Percentiles rank a stretch among this genome's conserved stretches.
Evolutionary conservation across 2,797 vertebrate species (phyloP).

Genomic region (Sebastes vulpes): DNA sequence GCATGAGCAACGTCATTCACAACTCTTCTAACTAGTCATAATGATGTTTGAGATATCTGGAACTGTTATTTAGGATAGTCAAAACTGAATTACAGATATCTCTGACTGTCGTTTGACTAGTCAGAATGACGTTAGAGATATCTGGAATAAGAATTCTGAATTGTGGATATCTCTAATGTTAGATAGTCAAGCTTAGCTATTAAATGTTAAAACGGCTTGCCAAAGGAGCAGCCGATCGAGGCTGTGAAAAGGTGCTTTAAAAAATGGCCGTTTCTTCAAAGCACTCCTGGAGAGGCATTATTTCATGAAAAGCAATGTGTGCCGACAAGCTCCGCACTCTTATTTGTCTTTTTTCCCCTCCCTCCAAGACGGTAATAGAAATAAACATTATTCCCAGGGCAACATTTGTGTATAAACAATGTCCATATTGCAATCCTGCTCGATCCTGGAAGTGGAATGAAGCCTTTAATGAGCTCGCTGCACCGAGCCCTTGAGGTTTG

Average conservation of each 20-base stretch:
- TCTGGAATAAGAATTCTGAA: too few species aligned
- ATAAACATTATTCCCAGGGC: conserved; percentile 85
- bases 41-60: conserved; percentile 20
- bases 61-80: too few species aligned
- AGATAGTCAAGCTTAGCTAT: too few species aligned
- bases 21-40: too few species aligned
- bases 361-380: conserved; percentile 76
- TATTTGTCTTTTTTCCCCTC: conserved; percentile 25
- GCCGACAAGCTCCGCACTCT: conserved; percentile 59
- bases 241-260: conserved; percentile 47
- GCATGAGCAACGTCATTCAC: too few species aligned
- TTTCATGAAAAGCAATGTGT: conserved; percentile 80
- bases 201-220: too few species aligned
- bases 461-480: conserved; percentile 86
- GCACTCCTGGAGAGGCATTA: conserved; percentile 71
- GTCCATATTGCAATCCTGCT: conserved; percentile 80
- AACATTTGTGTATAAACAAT: conserved; percentile 85
- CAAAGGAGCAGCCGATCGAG: not conserved
- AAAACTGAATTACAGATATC: conserved; percentile 5
- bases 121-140: too few species aligned
- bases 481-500: conserved; percentile 79
- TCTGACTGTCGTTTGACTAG: too few species aligned
- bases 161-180: too few species aligned
- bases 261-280: conserved; percentile 70
- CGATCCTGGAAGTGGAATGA: conserved; percentile 83